Evolutionary conservation across 1,140 invertebrate genomes (phyloP), one percentile per base, ranked within the genome.

Genomic region (Platyscapa corneri): DNA sequence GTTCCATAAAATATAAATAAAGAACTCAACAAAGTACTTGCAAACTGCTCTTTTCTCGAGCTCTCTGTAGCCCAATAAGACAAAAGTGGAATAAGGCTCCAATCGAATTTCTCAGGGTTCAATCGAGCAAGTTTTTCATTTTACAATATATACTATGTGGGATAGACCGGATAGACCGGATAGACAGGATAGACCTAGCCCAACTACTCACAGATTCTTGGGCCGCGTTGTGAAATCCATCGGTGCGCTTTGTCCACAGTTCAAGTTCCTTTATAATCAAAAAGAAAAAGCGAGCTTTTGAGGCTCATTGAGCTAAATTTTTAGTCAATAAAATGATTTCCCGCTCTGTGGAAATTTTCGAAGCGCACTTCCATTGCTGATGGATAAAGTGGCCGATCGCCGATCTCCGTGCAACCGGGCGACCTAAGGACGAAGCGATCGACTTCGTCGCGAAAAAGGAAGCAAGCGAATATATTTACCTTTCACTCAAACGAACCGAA

Each of bases 281-380:
- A 46, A n/a, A 53, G 6, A 30, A 65, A 46, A 23, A 30, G 64
- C 39, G 20, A 49, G 16, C 27, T n/a, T n/a, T n/a, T n/a, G n/a
- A n/a, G 16, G 42, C 30, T 81, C 53, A 30, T 46, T 0, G 53
- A 64, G 23, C 30, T 20, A 37, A 46, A 72, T 70, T 79, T 79
- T 65, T 39, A 56, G 75, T 84, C 75, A 39, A 84, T 83, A 84
- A 84, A 84, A 84, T 83, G 56, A 83, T 77, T 83, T 83, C 27
- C 56, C 39, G 32, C 34, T 72, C 16, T 34, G 56, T 32, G 65
- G 27, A 20, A 80, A 67, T 81, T 34, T 70, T 12, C 80, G 32
- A 49, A 16, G 72, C 75, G 42, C 27, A 20, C 75, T 76, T 53
- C 42, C 16, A 32, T 16, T n/a, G 0, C 18, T 34, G n/a, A 53